Percentiles rank a stretch among this genome's conserved stretches.
Conservation (phyloP, 2,113 vertebrate genomes). For the Mormoops blainvillei region DNA sequence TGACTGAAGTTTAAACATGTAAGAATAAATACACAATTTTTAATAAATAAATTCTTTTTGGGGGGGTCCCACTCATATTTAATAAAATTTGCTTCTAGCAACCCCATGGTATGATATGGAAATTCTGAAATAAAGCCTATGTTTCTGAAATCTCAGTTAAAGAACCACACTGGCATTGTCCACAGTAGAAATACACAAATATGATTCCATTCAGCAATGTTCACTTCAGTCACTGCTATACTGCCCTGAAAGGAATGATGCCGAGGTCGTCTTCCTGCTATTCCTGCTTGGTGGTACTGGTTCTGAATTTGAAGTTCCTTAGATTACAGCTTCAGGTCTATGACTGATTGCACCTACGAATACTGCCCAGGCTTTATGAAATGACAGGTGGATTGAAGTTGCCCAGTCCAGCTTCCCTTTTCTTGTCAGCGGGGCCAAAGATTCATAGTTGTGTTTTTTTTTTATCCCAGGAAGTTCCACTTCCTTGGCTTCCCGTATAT, state of each 20-base stretch:
- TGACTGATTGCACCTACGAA: neutral
- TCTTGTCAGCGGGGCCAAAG: neutral
- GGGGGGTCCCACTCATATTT: neutral
- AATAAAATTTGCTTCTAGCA: slow-evolving; percentile 6
- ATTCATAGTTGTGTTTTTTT: neutral
- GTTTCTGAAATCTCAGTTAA: neutral
- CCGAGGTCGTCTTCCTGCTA: neutral
- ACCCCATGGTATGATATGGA: neutral
- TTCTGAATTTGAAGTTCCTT: neutral
- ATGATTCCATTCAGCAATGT: neutral
- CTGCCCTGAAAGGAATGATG: neutral
- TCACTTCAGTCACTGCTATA: too few relatives aligned
- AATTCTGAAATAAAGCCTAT: neutral
- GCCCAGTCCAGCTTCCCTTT: neutral
- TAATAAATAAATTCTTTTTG: too few relatives aligned
- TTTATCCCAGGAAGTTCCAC: neutral
- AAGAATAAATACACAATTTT: too few relatives aligned
- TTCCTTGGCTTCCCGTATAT: neutral
- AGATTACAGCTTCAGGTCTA: neutral
- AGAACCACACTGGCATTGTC: neutral
- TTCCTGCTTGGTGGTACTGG: neutral
- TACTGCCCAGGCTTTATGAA: neutral
- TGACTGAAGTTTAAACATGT: too few relatives aligned
- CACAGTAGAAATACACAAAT: neutral
- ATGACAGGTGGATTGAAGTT: neutral